Evolutionary conservation across 2,888 invertebrate genomes (phyloP).

Genomic region (Frankliniella intonsa): DNA sequence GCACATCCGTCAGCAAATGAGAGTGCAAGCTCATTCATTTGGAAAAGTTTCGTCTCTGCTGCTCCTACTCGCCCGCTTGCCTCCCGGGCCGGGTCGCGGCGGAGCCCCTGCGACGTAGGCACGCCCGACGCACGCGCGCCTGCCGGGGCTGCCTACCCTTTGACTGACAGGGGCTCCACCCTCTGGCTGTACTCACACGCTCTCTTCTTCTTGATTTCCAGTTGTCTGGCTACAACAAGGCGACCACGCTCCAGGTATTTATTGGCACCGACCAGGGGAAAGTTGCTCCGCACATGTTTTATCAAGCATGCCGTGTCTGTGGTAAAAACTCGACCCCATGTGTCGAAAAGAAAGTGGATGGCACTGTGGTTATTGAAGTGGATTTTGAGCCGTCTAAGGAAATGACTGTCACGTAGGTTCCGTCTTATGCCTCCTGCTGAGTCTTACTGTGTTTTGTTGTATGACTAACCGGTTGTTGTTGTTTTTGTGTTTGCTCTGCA

Average conservation of each 20-base stretch:
- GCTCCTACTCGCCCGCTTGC: no score
- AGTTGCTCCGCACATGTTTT: conserved; percentile 93
- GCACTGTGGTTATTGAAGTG: conserved; percentile 91
- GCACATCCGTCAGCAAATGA: no score
- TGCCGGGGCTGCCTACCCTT: neutral
- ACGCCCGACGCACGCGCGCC: neutral
- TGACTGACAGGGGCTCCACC: neutral
- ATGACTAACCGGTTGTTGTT: neutral
- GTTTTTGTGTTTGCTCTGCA: conserved; percentile 39
- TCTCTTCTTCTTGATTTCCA: conserved; percentile 44
- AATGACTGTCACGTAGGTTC: conserved; percentile 70
- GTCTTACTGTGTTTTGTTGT: conserved; percentile 24
- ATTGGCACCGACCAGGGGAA: conserved; percentile 89
- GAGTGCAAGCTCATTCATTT: no score
- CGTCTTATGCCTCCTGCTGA: neutral
- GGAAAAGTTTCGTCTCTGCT: no score
- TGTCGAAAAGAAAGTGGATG: conserved; percentile 82
- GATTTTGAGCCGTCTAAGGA: conserved; percentile 84
- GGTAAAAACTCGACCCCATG: conserved; percentile 95
- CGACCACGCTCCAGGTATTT: conserved; percentile 83
- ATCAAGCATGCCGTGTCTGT: conserved; percentile 92
- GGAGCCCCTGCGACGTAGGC: neutral
- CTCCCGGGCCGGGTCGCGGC: no score
- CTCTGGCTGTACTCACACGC: no score
- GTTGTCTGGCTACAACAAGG: conserved; percentile 79